These are phyloP conservation scores for Stegophylla sp. DNA, from an alignment of 2,888 invertebrate species.

Conservation along the genomic window DNA sequence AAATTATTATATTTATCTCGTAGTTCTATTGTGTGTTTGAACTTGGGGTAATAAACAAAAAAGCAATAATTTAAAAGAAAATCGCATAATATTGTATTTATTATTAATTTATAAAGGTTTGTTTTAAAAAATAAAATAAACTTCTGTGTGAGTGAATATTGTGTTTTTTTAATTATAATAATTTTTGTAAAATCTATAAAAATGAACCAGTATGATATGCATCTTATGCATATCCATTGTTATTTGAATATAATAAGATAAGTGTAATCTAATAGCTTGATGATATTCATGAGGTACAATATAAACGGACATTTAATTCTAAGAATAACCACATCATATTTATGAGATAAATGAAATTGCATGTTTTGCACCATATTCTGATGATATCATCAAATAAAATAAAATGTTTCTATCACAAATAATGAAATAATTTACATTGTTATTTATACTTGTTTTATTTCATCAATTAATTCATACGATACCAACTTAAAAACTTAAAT, in stretches of 20 bases:
- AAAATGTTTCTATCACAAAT: background rate
- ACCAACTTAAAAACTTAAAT: background rate
- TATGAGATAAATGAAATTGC: slow-evolving; percentile 2
- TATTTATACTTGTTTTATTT: background rate
- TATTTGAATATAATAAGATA: no score
- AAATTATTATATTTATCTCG: slow-evolving; percentile 40
- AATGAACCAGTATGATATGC: no score
- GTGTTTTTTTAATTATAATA: no score
- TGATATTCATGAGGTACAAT: no score
- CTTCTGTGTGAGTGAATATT: slow-evolving; percentile 35
- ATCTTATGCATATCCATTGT: no score
- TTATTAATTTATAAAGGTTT: slow-evolving; percentile 55
- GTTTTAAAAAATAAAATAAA: slow-evolving; percentile 51
- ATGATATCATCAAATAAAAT: slow-evolving; percentile 18
- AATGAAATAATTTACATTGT: background rate
- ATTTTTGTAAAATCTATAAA: background rate
- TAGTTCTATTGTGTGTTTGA: slow-evolving; percentile 51
- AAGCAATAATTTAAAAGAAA: slow-evolving; percentile 56
- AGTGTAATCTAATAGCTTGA: no score
- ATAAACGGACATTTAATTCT: background rate
- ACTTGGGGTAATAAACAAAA: slow-evolving; percentile 21
- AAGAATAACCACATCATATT: slow-evolving; percentile 20
- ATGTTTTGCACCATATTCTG: slow-evolving; percentile 14
- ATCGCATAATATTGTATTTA: slow-evolving; percentile 40
- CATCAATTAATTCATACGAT: slow-evolving; percentile 9